Evolutionary conservation across 2,888 invertebrate species (phyloP).

Genomic region (Tachina lurida): DNA sequence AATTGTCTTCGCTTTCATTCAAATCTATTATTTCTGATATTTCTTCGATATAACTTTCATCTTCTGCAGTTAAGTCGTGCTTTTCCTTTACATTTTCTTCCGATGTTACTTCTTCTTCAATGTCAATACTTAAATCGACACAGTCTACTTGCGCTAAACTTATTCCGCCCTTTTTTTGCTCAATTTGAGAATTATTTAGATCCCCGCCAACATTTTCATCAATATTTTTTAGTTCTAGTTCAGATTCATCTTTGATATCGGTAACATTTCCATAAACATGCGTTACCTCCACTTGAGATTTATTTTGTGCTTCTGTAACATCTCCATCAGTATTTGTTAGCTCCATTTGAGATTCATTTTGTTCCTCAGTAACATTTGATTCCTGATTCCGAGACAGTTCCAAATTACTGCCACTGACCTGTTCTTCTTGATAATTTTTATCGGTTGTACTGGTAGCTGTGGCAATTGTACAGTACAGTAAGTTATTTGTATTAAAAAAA

Average conservation of each 20-base stretch:
- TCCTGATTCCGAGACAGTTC: not conserved
- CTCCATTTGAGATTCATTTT: not conserved
- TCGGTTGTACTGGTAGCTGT: not conserved
- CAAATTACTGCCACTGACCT: not conserved
- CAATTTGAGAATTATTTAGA: not conserved
- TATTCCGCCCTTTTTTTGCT: constrained; percentile 13
- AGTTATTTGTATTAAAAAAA: constrained; percentile 1
- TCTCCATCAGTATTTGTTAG: not conserved
- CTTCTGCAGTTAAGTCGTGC: not conserved
- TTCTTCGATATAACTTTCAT: constrained; percentile 49
- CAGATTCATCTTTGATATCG: not conserved
- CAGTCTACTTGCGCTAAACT: constrained; percentile 45
- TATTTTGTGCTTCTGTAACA: too few relatives aligned
- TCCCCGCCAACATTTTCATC: not conserved
- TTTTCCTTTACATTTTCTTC: not conserved
- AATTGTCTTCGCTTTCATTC: constrained; percentile 64
- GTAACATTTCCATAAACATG: too few relatives aligned
- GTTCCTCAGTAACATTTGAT: not conserved
- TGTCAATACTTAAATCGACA: constrained; percentile 52
- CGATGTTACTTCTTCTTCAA: constrained; percentile 28
- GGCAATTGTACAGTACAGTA: constrained; percentile 1
- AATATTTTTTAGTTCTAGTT: not conserved
- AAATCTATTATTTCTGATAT: constrained; percentile 63
- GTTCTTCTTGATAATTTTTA: not conserved
- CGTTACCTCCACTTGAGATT: too few relatives aligned